Base-by-base conservation (phyloP, 2,113 vertebrate genomes). In the Rhinoptilus africanus region DNA sequence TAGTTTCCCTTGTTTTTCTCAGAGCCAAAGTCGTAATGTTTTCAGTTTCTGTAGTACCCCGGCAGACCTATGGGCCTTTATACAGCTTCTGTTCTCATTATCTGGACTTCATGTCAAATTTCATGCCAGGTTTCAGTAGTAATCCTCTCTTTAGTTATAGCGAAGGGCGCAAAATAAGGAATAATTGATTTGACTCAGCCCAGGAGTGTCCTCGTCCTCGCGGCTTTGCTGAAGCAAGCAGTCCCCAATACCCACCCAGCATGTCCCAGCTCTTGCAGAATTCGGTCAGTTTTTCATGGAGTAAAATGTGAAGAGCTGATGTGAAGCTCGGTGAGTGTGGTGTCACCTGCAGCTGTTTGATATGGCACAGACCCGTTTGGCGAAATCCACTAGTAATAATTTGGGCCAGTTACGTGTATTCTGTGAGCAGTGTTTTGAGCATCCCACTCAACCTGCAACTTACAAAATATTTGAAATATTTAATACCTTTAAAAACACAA, bases 11-110 rank as follows among this genome's bases (percentile, higher is more conserved):
- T 37, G 4, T 54, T 82, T 48, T 56, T 35, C 34, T 60, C 32
- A 17, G 51, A 23, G n/a, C 28, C 19, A 3, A 32, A 66, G 34
- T 12, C 2, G 0, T 15, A 5, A 16, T 35, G 8, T 24, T 79
- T 60, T 56, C 28, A 13, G 45, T 74, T 51, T 7, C 5, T 1
- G 3, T 15, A 19, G 64, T 22, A 32, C 39, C 28, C 12, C 10
- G 28, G 41, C 32, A 47, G 54, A 76, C 18, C 48, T 19, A 8
- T 0, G 3, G 34, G 21, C 53, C 21, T 62, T 59, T 18, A 10
- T 23, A 16, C 32, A 21, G 39, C 71, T 48, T 57, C 57, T 71
- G 7, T 17, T 41, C 28, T 48, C 12, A 4, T n/a, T 57, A 14
- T 19, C 8, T 27, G 26, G 30, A 28, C 45, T 66, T 92, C 7